phyloP scores from a whole-genome alignment of 2,797 vertebrate genomes.

The Anabas testudineus region DNA sequence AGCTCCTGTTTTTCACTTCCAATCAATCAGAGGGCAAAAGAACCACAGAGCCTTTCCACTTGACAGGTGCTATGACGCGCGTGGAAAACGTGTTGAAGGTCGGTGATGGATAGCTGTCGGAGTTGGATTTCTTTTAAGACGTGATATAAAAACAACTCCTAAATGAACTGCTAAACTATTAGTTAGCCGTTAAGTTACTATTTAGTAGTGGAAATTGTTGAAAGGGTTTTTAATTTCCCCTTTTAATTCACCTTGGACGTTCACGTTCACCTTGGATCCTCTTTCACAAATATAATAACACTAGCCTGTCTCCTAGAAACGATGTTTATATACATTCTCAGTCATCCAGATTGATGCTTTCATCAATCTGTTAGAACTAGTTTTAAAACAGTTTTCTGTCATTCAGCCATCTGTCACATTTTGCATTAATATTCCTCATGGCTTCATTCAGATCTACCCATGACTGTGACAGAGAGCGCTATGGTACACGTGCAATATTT shows the following conservation, averaged over 20 bases:
- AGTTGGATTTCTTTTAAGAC: conserved; percentile 26
- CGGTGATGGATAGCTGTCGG: conserved; percentile 60
- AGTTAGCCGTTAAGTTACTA: neutral
- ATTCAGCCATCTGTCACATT: no score
- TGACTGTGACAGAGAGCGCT: no score
- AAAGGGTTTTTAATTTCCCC: no score
- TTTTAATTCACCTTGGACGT: neutral
- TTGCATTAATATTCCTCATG: no score
- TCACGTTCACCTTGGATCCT: no score
- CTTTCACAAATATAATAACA: neutral
- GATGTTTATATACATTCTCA: no score
- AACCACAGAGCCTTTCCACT: conserved; percentile 45
- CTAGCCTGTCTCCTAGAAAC: neutral
- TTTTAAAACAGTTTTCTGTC: no score
- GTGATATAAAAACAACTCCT: conserved; percentile 3
- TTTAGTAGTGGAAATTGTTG: neutral
- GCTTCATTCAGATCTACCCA: no score
- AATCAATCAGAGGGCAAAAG: conserved; percentile 69
- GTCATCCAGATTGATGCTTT: no score
- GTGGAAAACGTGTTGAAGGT: conserved; percentile 45
- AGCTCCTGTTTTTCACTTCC: conserved; percentile 66
- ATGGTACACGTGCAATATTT: no score
- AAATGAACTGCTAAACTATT: neutral
- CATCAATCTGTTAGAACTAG: no score
- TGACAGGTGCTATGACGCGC: conserved; percentile 58